Evolutionary conservation across 2,888 invertebrate species (phyloP).

Genomic region (Heliconius erato): DNA sequence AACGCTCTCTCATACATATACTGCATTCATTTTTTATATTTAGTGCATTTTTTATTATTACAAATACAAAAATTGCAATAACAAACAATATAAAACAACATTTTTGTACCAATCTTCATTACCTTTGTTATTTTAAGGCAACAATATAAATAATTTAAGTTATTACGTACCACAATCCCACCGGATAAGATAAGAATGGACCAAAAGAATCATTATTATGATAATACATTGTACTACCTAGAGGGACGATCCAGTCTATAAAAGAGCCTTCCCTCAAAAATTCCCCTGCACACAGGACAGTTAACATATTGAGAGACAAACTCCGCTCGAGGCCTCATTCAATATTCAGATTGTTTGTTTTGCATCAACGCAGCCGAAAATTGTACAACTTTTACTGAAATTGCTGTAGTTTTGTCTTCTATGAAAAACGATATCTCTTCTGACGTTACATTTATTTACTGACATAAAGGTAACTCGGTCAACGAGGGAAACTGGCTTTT

Average conservation of each 20-base stretch:
- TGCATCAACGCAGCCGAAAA: constrained; percentile 22
- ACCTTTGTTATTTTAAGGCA: background rate
- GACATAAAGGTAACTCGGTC: background rate
- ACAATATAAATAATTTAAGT: background rate
- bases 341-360: constrained; percentile 71
- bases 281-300: constrained; percentile 62
- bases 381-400: constrained; percentile 38
- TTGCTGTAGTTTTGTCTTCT: constrained; percentile 29
- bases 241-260: constrained; percentile 62
- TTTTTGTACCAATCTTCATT: background rate
- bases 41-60: too few relatives aligned
- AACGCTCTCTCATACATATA: too few relatives aligned
- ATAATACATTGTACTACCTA: constrained; percentile 74
- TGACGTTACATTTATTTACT: background rate
- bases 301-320: constrained; percentile 75
- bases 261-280: constrained; percentile 62
- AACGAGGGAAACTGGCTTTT: background rate
- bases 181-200: constrained; percentile 42
- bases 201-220: constrained; percentile 69
- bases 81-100: too few relatives aligned
- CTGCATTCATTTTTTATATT: too few relatives aligned
- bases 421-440: constrained; percentile 10
- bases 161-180: constrained; percentile 25
- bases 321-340: constrained; percentile 66
- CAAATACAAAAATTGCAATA: too few relatives aligned